Base-by-base conservation (phyloP, 2,888 invertebrate genomes). In the Macaria liturata region DNA sequence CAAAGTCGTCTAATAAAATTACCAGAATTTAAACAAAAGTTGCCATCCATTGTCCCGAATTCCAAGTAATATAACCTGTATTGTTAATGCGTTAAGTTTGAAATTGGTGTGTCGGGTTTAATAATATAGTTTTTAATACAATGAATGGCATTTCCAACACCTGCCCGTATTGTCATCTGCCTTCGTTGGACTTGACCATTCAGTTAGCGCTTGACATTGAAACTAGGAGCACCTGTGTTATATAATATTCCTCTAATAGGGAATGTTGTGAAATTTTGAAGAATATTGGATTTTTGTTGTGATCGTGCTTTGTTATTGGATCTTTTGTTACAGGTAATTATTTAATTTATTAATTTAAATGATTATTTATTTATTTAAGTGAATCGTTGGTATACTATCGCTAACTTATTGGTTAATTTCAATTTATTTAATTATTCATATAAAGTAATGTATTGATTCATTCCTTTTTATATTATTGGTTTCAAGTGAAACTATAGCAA, bases 51-150 rank as follows among this genome's bases (percentile, higher is more conserved):
- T 63, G 49, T 54, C n/a, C 30, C 9, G 30, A 54, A 44, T 59
- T 58, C 56, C 61, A 45, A 58, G 63, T 58, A 65, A 48, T 43
- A 43, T 52, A 39, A 49, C 20, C 57, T 58, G 57, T 55, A 60
- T 9, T 40, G 3, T 49, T 34, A 53, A 51, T 0, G 3, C 9
- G 30, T 59, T 62, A 67, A 62, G 52, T 52, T 20, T 40, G 45
- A 53, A 58, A 61, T 54, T 62, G 42, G 61, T 8, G 9, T 57
- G 58, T 7, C 39, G 1, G n/a, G 32, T 34, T 54, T 52, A 49
- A 40, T 54, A 51, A 61, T 61, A 59, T 57, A 49, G 64, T 62
- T 60, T 64, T 62, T 65, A 63, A 56, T 64, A 65, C 65, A 65
- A 67, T 66, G 54, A 57, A 61, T 54, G 51, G 50, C 52, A 60